Base-by-base conservation (phyloP, 2,797 vertebrate genomes). In the Pangasius macronema region DNA sequence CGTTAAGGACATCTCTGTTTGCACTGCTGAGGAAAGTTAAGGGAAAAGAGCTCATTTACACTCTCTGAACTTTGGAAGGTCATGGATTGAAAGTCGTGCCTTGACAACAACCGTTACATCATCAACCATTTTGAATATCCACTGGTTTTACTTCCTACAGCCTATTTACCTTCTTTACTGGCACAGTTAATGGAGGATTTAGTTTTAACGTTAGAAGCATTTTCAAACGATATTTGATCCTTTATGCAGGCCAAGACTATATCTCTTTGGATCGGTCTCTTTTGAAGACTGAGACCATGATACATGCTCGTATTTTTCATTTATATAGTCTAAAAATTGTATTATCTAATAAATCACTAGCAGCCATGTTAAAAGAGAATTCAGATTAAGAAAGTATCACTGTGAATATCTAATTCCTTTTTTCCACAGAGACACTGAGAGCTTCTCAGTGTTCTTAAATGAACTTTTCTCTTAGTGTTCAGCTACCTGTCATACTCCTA, bases 331-430 rank as follows among this genome's bases (percentile, higher is more conserved):
- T 53, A 36, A 82, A 68, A 68, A 30, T 79, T 61, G 57, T 51
- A 77, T 85, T 84, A 87, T 85, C 82, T 81, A n/a, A 53, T 84
- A 85, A 73, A 87, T 83, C 86, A 83, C 72, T 67, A 30, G 46
- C 57, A 75, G 59, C 8, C 42, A 76, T 83, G 33, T 80, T 59
- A 80, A 87, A 87, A 79, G 82, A 39, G 86, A 87, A 87, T 84
- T 61, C 53, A 24, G 59, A 79, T 72, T n/a, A 72, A 72, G 63
- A 70, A 70, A 61, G 61, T 55, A 81, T 55, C 46, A 55, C 53
- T n/a, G 36, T 30, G 87, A 87, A 84, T 84, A 84, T 67, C 59
- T 27, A 46, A 84, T 77, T 79, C 51, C n/a, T 33, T 55, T 55
- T 33, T 33, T 18, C n/a, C 75, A 77, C n/a, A 53, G 49, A 33